Percentiles rank a stretch among this genome's conserved stretches.
Conservation (phyloP, 2,113 vertebrate genomes). For the Platanista minor region DNA sequence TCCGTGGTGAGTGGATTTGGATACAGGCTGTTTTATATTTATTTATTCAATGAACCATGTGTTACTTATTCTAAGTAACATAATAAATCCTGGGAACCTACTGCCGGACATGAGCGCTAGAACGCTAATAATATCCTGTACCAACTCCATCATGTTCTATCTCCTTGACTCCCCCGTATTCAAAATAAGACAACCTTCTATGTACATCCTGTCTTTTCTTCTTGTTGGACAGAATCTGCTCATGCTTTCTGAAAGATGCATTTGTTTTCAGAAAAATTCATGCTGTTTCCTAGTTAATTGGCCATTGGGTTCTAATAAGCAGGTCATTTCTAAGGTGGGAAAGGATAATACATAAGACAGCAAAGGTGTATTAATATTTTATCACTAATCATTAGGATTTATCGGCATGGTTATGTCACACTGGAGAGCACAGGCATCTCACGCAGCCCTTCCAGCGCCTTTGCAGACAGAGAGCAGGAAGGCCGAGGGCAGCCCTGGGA, state of each 20-base stretch:
- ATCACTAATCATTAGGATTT: neutral
- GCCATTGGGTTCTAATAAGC: neutral
- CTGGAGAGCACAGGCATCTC: neutral
- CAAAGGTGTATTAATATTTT: neutral
- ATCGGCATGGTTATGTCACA: neutral
- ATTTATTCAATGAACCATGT: neutral
- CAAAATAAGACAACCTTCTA: neutral
- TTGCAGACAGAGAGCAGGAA: neutral
- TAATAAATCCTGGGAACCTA: neutral
- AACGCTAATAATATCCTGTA: neutral
- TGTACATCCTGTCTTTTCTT: neutral
- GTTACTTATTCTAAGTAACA: neutral
- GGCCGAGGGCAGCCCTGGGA: neutral
- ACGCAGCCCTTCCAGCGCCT: neutral
- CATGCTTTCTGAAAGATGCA: neutral
- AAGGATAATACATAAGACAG: neutral
- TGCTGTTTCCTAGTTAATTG: neutral
- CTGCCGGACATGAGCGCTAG: neutral
- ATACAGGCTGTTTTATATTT: neutral
- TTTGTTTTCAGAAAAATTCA: conserved; percentile 14
- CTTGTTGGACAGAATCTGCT: neutral
- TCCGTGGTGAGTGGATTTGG: neutral
- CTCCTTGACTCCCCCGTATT: neutral
- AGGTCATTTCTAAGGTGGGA: neutral
- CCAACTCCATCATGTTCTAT: no score